A percentile compares a stretch with the other conserved stretches of the same genome.
Evolutionary conservation across 2,797 vertebrate species (phyloP).

Genomic region (Eleutherodactylus coqui): DNA sequence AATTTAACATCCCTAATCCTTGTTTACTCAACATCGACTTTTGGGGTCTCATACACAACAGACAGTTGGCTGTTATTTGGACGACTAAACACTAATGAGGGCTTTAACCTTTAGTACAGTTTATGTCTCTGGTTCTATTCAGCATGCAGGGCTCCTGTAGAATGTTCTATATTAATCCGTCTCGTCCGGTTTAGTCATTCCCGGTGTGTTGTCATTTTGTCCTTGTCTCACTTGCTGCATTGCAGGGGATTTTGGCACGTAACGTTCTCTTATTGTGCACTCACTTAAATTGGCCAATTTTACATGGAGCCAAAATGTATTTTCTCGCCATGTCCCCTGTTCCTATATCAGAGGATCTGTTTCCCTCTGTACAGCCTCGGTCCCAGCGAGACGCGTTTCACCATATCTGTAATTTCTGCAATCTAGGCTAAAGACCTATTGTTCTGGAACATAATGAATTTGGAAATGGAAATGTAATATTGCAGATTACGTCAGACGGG

Average conservation of each 20-base stretch:
- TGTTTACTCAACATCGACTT: too few relatives aligned
- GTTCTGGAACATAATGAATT: slow-evolving; percentile 12
- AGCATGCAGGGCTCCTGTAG: not conserved
- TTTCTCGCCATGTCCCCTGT: not conserved
- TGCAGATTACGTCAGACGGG: not conserved
- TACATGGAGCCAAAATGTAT: slow-evolving; percentile 32
- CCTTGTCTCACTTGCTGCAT: slow-evolving; percentile 29
- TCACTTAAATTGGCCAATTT: slow-evolving; percentile 21
- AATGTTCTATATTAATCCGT: not conserved
- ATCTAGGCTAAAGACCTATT: slow-evolving; percentile 1
- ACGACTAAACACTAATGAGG: too few relatives aligned
- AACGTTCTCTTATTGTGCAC: slow-evolving; percentile 14
- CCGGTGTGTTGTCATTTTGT: not conserved
- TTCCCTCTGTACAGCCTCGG: not conserved
- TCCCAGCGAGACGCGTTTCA: not conserved
- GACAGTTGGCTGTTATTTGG: too few relatives aligned
- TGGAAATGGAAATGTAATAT: slow-evolving; percentile 10
- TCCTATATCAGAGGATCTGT: not conserved
- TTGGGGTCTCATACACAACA: too few relatives aligned
- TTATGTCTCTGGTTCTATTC: not conserved
- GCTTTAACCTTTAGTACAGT: not conserved
- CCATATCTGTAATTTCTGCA: not conserved
- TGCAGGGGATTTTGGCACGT: slow-evolving; percentile 4
- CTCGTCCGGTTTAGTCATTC: not conserved
- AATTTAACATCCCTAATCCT: too few relatives aligned